phyloP scores from a whole-genome alignment of 2,113 vertebrate species.

The Hippocampus abdominalis region DNA sequence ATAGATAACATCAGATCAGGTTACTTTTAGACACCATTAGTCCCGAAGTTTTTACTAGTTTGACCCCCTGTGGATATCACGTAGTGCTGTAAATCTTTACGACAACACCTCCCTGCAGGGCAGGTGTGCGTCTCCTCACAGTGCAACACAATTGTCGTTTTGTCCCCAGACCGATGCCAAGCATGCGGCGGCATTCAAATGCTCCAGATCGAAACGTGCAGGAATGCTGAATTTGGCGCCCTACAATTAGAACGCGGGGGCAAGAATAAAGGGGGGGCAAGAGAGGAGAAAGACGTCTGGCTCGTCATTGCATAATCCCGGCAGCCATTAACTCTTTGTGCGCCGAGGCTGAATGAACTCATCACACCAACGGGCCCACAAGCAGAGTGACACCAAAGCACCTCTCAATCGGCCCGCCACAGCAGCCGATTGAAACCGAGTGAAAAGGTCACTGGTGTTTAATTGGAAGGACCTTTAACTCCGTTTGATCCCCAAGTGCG shows the following conservation, averaged over 20 bases:
- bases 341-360: constrained; percentile 61
- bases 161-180: constrained; percentile 44
- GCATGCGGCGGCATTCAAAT: constrained; percentile 49
- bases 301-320: constrained; percentile 66
- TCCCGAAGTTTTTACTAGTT: constrained; percentile 36
- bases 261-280: constrained; percentile 17
- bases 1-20: constrained; percentile 31
- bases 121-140: constrained; percentile 55
- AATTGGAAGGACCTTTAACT: constrained; percentile 25
- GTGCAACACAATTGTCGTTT: constrained; percentile 34
- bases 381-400: constrained; percentile 44
- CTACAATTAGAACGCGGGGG: constrained; percentile 17
- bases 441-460: constrained; percentile 38
- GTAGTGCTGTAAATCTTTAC: constrained; percentile 35
- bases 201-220: constrained; percentile 60
- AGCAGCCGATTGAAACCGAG: constrained; percentile 34
- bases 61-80: constrained; percentile 24
- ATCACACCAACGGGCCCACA: constrained; percentile 58
- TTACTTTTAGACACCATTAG: constrained; percentile 19
- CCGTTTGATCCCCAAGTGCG: constrained; percentile 47
- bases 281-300: constrained; percentile 55
- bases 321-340: constrained; percentile 65
- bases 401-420: constrained; percentile 34
- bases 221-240: constrained; percentile 60
- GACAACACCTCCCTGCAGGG: constrained; percentile 26